phyloP scores from a whole-genome alignment of 1,140 invertebrate genomes.

The Amphibalanus amphitrite region DNA sequence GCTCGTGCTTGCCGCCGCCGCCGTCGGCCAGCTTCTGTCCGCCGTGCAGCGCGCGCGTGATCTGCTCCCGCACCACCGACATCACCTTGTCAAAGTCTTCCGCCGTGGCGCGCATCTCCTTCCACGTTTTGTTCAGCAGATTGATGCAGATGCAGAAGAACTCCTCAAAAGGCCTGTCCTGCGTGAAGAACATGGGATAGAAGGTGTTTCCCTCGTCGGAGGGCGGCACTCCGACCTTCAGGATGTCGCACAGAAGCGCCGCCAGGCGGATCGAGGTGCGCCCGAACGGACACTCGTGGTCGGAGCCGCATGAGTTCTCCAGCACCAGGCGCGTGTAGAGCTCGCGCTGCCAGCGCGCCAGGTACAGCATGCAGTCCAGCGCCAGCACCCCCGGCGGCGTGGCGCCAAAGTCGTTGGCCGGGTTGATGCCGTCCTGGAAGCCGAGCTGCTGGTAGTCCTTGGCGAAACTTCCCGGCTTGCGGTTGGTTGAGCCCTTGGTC shows the following conservation, averaged over 20 bases:
- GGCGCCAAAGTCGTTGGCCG: constrained; percentile 75
- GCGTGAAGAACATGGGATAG: constrained; percentile 86
- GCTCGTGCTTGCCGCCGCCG: not conserved
- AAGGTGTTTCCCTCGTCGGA: constrained; percentile 74
- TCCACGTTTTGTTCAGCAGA: constrained; percentile 90
- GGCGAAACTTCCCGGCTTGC: constrained; percentile 26
- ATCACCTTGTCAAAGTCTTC: constrained; percentile 82
- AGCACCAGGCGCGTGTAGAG: constrained; percentile 46
- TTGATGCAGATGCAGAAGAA: constrained; percentile 87
- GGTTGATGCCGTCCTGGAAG: constrained; percentile 82
- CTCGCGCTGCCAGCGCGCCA: constrained; percentile 78
- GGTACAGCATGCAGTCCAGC: constrained; percentile 84
- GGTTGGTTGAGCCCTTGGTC: not conserved
- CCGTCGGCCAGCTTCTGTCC: not conserved
- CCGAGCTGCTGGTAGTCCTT: constrained; percentile 81
- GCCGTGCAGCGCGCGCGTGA: constrained; percentile 52
- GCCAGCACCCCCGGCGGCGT: constrained; percentile 76
- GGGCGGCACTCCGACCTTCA: constrained; percentile 62
- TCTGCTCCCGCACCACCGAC: constrained; percentile 82
- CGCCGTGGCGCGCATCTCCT: constrained; percentile 88
- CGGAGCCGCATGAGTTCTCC: constrained; percentile 80
- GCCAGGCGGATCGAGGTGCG: constrained; percentile 79
- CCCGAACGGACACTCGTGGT: constrained; percentile 93
- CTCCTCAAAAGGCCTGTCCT: constrained; percentile 88
- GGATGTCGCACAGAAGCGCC: constrained; percentile 70